Conservation (phyloP, 1,140 invertebrate genomes). For the Cyrtorhinus lividipennis region DNA sequence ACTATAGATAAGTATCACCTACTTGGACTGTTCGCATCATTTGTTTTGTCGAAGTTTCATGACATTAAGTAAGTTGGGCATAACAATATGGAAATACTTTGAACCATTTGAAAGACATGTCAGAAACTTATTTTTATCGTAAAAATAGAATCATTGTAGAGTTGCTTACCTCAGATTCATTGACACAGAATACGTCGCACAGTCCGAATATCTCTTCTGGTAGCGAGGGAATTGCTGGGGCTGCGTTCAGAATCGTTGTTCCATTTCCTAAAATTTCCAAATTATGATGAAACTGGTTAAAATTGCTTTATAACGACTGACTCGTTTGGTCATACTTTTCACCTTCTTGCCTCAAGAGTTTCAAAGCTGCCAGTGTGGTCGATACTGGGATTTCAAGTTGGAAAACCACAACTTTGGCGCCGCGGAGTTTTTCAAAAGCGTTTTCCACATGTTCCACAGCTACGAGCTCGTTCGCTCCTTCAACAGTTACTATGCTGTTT, state of each 20-base stretch:
- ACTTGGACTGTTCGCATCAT: too few species aligned
- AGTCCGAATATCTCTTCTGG: slow-evolving; percentile 45
- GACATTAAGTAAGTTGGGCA: too few species aligned
- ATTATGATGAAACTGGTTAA: too few species aligned
- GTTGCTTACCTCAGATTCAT: slow-evolving; percentile 86
- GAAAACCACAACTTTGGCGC: slow-evolving; percentile 59
- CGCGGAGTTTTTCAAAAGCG: slow-evolving; percentile 43
- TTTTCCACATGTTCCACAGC: slow-evolving; percentile 44
- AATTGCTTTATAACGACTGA: too few species aligned
- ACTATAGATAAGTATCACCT: too few species aligned
- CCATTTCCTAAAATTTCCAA: too few species aligned
- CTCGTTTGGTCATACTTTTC: too few species aligned
- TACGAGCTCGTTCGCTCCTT: slow-evolving; percentile 68
- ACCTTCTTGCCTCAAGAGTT: slow-evolving; percentile 53
- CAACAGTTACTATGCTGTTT: slow-evolving; percentile 85
- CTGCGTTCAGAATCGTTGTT: slow-evolving; percentile 69
- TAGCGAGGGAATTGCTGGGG: slow-evolving; percentile 52
- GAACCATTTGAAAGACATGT: too few species aligned
- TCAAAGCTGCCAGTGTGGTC: slow-evolving; percentile 59
- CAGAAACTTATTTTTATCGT: too few species aligned
- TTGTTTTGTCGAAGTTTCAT: too few species aligned
- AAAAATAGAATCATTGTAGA: too few species aligned
- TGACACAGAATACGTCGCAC: slow-evolving; percentile 76
- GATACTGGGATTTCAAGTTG: slow-evolving; percentile 73
- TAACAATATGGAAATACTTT: too few species aligned